Conservation (phyloP, 2,113 vertebrate genomes). For the Myanophis thanlyinensis region DNA sequence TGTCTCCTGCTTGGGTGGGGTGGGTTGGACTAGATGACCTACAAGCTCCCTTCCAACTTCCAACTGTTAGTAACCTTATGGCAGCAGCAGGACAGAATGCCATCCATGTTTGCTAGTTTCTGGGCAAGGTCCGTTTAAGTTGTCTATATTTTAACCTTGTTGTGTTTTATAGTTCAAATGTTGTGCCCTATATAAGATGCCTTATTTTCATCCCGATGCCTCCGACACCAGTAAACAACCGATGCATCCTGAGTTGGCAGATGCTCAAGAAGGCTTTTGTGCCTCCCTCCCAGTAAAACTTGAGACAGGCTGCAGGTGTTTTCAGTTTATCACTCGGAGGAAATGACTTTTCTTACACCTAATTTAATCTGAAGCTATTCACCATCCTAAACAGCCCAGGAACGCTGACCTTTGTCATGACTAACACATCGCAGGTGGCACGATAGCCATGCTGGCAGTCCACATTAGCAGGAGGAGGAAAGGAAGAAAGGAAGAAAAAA, state of each 20-base stretch:
- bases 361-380: conserved; percentile 99
- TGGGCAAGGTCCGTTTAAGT: neutral
- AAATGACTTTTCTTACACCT: conserved; percentile 99
- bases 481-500: conserved; percentile 32
- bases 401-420: conserved; percentile 95
- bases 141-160: neutral
- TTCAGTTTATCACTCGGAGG: conserved; percentile 90
- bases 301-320: conserved; percentile 80
- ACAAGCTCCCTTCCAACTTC: too few relatives aligned
- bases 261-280: conserved; percentile 59
- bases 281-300: conserved; percentile 69
- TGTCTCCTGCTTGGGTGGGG: too few relatives aligned
- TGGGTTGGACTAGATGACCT: too few relatives aligned
- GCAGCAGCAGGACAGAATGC: neutral
- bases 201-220: neutral
- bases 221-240: neutral
- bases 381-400: conserved; percentile 90
- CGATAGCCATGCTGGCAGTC: conserved; percentile 78
- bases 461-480: conserved; percentile 35
- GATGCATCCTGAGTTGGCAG: conserved; percentile 35
- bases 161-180: neutral
- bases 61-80: too few relatives aligned
- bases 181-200: neutral
- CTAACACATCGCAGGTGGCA: conserved; percentile 98
- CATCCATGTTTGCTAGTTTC: neutral